Conservation (phyloP, 2,888 invertebrate species). For the Toxonevra muliebris region DNA sequence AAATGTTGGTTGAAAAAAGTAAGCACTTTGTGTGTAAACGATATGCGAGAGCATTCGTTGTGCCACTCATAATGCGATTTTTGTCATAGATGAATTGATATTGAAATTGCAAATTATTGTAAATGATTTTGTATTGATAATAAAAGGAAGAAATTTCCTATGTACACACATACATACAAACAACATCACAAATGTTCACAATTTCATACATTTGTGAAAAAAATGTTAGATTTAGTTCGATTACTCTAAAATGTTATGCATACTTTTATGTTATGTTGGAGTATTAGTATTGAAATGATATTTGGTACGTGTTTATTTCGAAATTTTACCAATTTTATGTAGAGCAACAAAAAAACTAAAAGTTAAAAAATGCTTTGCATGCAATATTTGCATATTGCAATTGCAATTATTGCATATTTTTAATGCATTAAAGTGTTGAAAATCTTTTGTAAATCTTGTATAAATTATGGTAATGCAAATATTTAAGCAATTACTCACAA, state of each 20-base stretch:
- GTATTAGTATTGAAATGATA: no score
- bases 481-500: slow-evolving; percentile 1
- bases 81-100: slow-evolving; percentile 36
- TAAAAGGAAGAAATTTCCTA: no score
- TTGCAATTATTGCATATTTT: slow-evolving; percentile 32
- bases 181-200: neutral
- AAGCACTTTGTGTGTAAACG: neutral
- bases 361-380: slow-evolving; percentile 29
- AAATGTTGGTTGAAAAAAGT: neutral
- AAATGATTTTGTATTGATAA: neutral
- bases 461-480: slow-evolving; percentile 1
- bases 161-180: neutral
- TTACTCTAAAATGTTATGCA: no score
- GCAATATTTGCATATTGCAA: slow-evolving; percentile 22
- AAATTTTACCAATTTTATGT: slow-evolving; percentile 43
- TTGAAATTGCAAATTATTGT: slow-evolving; percentile 32
- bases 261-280: no score
- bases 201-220: no score
- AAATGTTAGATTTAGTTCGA: no score
- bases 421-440: slow-evolving; percentile 23
- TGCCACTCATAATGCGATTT: slow-evolving; percentile 34
- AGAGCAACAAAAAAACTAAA: neutral
- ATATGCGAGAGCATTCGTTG: neutral
- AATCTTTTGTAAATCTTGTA: neutral
- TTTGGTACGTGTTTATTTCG: slow-evolving; percentile 38